phyloP scores from a whole-genome alignment of 2,888 invertebrate species.

The Griposia aprilina region DNA sequence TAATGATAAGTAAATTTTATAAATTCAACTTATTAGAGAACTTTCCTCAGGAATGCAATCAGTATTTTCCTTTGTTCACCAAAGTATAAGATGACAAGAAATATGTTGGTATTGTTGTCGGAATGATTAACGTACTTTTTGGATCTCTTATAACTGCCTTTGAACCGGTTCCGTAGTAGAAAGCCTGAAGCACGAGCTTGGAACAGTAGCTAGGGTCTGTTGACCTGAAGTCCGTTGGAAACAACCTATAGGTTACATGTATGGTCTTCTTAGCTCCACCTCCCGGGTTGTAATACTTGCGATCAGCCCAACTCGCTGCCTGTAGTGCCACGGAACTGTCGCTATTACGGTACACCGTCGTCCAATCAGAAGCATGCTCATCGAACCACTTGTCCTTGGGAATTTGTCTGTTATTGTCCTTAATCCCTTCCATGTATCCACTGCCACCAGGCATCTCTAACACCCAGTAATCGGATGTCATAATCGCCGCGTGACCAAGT shows the following conservation, averaged over 20 bases:
- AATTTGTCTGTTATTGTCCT: conserved; percentile 77
- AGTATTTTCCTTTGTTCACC: conserved; percentile 76
- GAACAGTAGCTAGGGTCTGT: conserved; percentile 80
- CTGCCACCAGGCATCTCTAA: conserved; percentile 79
- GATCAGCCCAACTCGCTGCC: conserved; percentile 79
- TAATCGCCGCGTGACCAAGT: conserved; percentile 79
- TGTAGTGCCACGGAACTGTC: conserved; percentile 68
- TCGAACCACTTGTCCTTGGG: conserved; percentile 78
- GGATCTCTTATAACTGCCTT: conserved; percentile 72
- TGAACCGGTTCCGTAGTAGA: conserved; percentile 76
- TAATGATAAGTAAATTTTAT: neutral
- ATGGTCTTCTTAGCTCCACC: conserved; percentile 74
- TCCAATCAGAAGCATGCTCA: conserved; percentile 76
- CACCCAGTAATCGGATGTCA: conserved; percentile 78
- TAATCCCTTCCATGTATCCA: conserved; percentile 72
- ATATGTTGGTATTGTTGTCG: conserved; percentile 75
- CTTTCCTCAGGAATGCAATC: conserved; percentile 21
- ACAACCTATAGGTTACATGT: conserved; percentile 76
- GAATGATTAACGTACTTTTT: conserved; percentile 70
- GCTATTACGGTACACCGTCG: conserved; percentile 77
- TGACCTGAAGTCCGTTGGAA: conserved; percentile 68
- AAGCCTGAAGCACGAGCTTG: conserved; percentile 79
- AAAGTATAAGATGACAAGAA: conserved; percentile 76
- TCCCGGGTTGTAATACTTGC: conserved; percentile 73
- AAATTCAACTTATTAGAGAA: neutral